Evolutionary conservation across 2,888 invertebrate species (phyloP), one percentile per base, ranked within the genome.

Genomic region (Pandemis heparana): DNA sequence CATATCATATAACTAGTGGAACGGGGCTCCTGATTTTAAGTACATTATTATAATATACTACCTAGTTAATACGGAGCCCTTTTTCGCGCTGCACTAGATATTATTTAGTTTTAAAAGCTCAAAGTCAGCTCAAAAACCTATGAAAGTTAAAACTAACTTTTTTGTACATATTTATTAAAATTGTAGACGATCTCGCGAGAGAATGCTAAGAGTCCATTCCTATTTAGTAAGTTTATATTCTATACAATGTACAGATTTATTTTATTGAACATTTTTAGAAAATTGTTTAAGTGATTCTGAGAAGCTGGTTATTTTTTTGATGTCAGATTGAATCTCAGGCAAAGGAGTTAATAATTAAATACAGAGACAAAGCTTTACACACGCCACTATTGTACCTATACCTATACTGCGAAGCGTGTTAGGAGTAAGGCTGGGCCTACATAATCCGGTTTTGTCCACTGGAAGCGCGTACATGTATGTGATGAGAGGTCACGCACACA

Each of bases 121-220:
- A 94, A 94, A 94, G 89, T 87, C 84, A 93, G 94, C 94, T 94
- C 94, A 94, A 94, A 90, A 90, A 85, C 78, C 72, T 81, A 78
- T 76, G 67, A 75, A 79, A 79, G 77, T 79, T 53, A 77, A 81
- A 75, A 73, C 75, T 62, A 75, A 71, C 60, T 70, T 74, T 67
- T 85, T 86, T 91, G 91, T 92, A 91, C 85, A 92, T 91, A 91
- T 83, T 80, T 83, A 81, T 80, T 77, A 71, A 70, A 56, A 70
- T 63, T 77, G 77, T 79, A 79, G 79, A 79, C 59, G 62, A 61
- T 69, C 64, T 77, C 73, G 71, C 46, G 51, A 18, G 71, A 69
- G 72, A 70, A 41, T 60, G 74, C 75, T 76, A 75, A 77, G 76
- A 80, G 79, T 78, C 76, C 80, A 81, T 81, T 79, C 79, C 81